Percentiles rank a stretch among this genome's conserved stretches.
phyloP scores from a whole-genome alignment of 2,888 invertebrate genomes.

The Syrphus vitripennis region DNA sequence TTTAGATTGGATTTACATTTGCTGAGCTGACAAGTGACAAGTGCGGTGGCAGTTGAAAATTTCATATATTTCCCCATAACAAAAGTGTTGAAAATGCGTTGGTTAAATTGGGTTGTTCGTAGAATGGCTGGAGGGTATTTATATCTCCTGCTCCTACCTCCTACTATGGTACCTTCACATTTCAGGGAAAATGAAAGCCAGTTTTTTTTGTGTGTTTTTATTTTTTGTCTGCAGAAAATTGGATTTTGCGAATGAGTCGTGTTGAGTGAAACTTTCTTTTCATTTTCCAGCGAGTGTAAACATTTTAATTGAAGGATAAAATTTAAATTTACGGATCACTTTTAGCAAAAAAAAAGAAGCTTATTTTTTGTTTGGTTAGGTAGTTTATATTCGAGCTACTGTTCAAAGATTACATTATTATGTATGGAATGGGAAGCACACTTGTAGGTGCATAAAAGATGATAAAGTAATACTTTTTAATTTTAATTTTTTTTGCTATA shows the following conservation, averaged over 20 bases:
- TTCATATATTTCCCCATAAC: conserved; percentile 38
- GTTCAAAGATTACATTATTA: neutral
- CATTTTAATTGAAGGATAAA: conserved; percentile 63
- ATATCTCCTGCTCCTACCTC: neutral
- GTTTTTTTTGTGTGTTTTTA: neutral
- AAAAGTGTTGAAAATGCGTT: conserved; percentile 64
- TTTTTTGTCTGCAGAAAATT: conserved; percentile 31
- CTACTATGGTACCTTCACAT: neutral
- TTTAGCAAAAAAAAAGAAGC: neutral
- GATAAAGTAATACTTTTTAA: no score
- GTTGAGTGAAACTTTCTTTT: conserved; percentile 45
- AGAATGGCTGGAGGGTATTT: neutral
- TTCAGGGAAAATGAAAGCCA: neutral
- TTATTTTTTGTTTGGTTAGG: neutral
- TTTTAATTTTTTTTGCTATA: no score
- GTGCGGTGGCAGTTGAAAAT: conserved; percentile 70
- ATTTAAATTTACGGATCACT: conserved; percentile 42
- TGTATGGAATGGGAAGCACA: no score
- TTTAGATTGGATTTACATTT: conserved; percentile 71
- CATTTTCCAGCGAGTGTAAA: conserved; percentile 52
- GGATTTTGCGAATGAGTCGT: conserved; percentile 30
- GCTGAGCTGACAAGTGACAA: conserved; percentile 72
- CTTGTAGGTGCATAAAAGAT: no score
- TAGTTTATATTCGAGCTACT: neutral
- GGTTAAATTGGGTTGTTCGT: neutral